Base-by-base conservation (phyloP, 2,888 invertebrate species). In the Limulus polyphemus region DNA sequence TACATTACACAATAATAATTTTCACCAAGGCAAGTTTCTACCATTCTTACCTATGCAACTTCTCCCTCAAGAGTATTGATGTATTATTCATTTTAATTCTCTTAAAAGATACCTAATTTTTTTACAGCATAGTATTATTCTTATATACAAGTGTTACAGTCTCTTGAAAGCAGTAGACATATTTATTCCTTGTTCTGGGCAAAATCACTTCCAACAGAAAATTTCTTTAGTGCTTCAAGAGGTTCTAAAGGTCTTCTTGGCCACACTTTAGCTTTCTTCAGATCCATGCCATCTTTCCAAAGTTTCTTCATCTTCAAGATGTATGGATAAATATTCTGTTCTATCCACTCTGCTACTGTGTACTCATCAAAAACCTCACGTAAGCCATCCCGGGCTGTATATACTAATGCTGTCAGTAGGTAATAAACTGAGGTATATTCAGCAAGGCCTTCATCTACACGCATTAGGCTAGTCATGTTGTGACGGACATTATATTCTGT, bases 351-450 rank as follows among this genome's bases (percentile, higher is more conserved):
- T 1, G 67, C 61, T 47, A 69, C 69, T 5, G 71, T 70, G 55
- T 64, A 69, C 17, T 70, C 65, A 58, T 72, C 71, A 67, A 84
- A 75, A 7, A 82, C 77, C 58, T 82, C 83, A 32, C 74, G 74
- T 73, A 85, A 77, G 1, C 82, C 75, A 64, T 82, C 81, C 57
- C 80, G 78, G 0, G 83, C 80, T 52, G 81, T 64, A 54, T 64
- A 49, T 10, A 70, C 58, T 16, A 70, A 54, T 11, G 68, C 63
- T 11, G 67, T 66, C 11, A 70, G 58, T 2, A 59, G 61, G 54
- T 68, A 70, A 47, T 65, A 62, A 9, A 69, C 63, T 2, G 64
- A 65, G 11, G 65, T 62, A 52, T 69, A 68, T 51, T 70, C 68
- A 13, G 68, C 61, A n/a, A 70, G 62, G 11, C 70, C 69, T 63